Base-by-base conservation (phyloP, 92 coral and sea anemone genomes). In the Palythoa caribaeorum region DNA sequence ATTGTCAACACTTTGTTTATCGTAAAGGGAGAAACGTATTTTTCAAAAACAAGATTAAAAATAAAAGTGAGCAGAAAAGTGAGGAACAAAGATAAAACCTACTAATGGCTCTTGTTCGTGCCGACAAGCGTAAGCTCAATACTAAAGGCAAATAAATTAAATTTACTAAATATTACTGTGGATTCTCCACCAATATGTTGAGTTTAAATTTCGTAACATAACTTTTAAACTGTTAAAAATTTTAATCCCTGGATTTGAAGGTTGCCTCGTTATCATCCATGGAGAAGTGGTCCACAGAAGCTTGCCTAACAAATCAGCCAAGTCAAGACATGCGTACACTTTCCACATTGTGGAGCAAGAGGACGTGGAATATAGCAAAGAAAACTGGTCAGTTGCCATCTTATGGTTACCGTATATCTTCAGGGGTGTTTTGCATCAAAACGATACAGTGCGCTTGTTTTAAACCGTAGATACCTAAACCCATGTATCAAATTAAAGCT, bases 241-340 rank as follows among this genome's bases (percentile, higher is more conserved):
- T 54, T 54, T 54, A n/a, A 4, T 17, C 28, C 50, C 5, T 44
- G 48, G 44, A 38, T 16, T 72, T 77, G 5, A 17, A 97, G 99
- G 99, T 83, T 85, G 91, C 54, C 88, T 96, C 78, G 98, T 97
- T 57, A 11, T 97, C 78, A 97, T 97, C 68, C 98, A 97, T 84
- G 99, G 98, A 4, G 87, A 98, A 65, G 99, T 97, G 71, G 79
- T 95, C 36, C 99, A 97, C 88, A 91, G 94, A 78, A 97, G 99
- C 77, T 71, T 93, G 37, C 85, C 96, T 2, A 97, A 97, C 91
- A 92, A 90, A 77, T 97, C 99, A 21, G 84, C 85, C 78, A 97
- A 87, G 85, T 97, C 99, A 17, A 88, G 99, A 50, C 95, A 97
- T 87, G 98, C 98, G 17, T 97, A 94, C 90, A 95, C 99, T 16